Conservation (phyloP, 2,888 invertebrate species). For the Agonopterix arenella region DNA sequence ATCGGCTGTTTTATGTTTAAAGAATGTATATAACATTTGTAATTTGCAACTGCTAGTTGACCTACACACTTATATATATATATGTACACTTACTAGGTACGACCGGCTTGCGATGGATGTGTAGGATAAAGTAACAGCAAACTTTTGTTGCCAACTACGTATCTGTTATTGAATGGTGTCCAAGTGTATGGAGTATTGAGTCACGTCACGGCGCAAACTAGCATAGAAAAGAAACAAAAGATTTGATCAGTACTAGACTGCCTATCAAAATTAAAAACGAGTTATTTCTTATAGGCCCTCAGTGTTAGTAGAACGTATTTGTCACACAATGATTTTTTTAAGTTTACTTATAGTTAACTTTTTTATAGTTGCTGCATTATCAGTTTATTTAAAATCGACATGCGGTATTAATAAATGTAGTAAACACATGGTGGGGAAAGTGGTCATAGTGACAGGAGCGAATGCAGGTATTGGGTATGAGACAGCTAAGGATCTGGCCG, state of each 20-base stretch:
- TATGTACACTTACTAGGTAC: too few species aligned
- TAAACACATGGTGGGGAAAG: constrained; percentile 83
- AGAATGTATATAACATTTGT: too few species aligned
- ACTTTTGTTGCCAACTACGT: too few species aligned
- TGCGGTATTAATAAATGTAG: constrained; percentile 41
- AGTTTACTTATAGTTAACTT: constrained; percentile 19
- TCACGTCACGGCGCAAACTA: too few species aligned
- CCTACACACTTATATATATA: too few species aligned
- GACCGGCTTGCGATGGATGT: too few species aligned
- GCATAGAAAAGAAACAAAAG: background rate
- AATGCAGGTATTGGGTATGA: constrained; percentile 89
- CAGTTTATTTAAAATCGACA: constrained; percentile 23
- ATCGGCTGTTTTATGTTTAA: too few species aligned
- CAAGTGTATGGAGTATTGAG: too few species aligned
- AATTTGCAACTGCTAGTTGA: too few species aligned
- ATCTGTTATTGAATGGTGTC: too few species aligned
- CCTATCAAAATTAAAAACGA: background rate
- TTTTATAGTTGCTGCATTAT: constrained; percentile 12
- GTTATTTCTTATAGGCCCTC: background rate
- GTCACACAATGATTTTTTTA: constrained; percentile 23
- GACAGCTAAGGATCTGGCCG: constrained; percentile 83
- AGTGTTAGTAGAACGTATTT: background rate
- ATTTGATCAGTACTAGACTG: background rate
- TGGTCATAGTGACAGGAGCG: constrained; percentile 89
- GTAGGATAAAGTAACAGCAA: too few species aligned